Conservation (phyloP, 2,113 vertebrate genomes). For the Columba janthina region DNA sequence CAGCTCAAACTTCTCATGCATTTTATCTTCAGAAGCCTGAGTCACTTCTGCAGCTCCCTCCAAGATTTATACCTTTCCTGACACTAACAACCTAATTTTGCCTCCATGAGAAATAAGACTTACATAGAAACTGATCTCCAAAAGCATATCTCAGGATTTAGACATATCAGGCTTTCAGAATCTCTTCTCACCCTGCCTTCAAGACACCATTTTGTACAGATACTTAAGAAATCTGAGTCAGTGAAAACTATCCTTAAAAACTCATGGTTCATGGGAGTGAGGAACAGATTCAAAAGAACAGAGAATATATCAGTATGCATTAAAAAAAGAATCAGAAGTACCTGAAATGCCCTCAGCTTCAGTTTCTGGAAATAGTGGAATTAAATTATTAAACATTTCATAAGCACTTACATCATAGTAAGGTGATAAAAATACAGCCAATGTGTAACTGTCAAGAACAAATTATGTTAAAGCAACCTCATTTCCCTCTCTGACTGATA, state of each 20-base stretch:
- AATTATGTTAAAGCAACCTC: not conserved
- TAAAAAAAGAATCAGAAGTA: not conserved
- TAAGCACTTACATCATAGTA: not conserved
- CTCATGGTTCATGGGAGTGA: not conserved
- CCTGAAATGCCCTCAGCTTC: not conserved
- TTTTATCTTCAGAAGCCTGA: not conserved
- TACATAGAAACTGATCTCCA: not conserved
- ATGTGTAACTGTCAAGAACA: not conserved
- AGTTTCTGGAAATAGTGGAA: not conserved
- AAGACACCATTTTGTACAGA: not conserved
- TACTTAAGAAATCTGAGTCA: not conserved
- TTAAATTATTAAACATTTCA: constrained; percentile 11
- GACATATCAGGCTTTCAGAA: not conserved
- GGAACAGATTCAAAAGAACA: not conserved
- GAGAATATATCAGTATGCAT: not conserved
- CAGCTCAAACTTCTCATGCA: not conserved
- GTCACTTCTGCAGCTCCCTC: not conserved
- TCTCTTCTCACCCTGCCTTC: not conserved
- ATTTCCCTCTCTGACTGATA: not conserved
- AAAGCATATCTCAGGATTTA: not conserved
- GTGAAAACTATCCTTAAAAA: not conserved
- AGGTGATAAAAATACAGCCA: not conserved
- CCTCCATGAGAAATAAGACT: not conserved
- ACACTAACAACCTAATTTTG: not conserved
- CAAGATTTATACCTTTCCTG: not conserved